Conservation (phyloP, 2,888 invertebrate genomes). For the Ectobius pallidus region DNA sequence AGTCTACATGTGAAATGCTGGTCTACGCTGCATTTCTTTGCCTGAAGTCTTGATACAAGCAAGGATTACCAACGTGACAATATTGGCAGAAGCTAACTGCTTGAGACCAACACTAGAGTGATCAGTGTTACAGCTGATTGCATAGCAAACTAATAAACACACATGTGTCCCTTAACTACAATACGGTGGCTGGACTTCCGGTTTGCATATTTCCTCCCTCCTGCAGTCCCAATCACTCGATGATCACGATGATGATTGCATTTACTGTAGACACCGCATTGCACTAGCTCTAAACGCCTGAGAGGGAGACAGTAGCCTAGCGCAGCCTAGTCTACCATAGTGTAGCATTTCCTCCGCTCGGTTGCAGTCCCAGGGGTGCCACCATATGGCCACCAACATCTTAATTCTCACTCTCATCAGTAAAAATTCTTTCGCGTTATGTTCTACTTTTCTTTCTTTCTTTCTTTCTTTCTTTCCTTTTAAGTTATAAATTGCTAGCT, state of each 20-base stretch:
- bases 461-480: too few species aligned
- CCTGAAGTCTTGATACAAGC: too few species aligned
- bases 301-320: slow-evolving; percentile 8
- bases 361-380: slow-evolving; percentile 12
- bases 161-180: background rate
- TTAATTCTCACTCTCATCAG: too few species aligned
- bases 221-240: slow-evolving; percentile 4
- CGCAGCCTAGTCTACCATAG: slow-evolving; percentile 18
- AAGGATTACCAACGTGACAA: too few species aligned
- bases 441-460: too few species aligned
- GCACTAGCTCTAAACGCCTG: slow-evolving; percentile 4
- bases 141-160: background rate
- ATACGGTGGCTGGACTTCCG: slow-evolving; percentile 5
- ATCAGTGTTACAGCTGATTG: background rate
- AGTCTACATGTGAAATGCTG: too few species aligned
- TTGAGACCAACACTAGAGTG: background rate
- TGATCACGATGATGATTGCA: slow-evolving; percentile 8
- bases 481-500: too few species aligned
- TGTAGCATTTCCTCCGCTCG: slow-evolving; percentile 19
- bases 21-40: too few species aligned
- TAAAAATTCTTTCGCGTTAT: too few species aligned
- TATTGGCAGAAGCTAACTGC: too few species aligned
- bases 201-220: background rate
- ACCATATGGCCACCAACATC: too few species aligned
- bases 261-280: slow-evolving; percentile 4